Evolutionary conservation across 2,888 invertebrate species (phyloP).

Genomic region (Anticlea derivata): DNA sequence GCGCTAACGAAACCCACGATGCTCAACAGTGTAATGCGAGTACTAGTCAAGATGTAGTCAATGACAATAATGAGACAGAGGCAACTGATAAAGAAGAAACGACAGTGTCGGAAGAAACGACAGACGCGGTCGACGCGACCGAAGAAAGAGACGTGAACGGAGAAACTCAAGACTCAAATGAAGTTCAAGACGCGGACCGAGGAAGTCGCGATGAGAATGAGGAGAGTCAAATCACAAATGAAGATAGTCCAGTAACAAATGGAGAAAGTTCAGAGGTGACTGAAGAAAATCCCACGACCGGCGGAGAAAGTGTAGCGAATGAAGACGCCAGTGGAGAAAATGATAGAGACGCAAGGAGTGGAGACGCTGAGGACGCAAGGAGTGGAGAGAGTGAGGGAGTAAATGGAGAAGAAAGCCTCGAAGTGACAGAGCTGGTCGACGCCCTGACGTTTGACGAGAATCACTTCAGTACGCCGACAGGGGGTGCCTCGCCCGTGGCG

Average conservation of each 20-base stretch:
- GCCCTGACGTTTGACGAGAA: constrained; percentile 76
- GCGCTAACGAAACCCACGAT: constrained; percentile 60
- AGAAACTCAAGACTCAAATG: constrained; percentile 30
- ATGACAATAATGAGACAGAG: constrained; percentile 26
- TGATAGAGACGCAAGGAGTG: constrained; percentile 3
- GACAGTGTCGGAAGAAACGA: constrained; percentile 23
- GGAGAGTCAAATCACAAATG: constrained; percentile 7
- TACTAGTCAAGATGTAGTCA: constrained; percentile 54
- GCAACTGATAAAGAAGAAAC: constrained; percentile 17
- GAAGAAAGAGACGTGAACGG: constrained; percentile 32
- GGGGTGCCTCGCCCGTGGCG: constrained; percentile 57
- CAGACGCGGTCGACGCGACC: constrained; percentile 26
- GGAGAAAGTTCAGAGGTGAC: constrained; percentile 10
- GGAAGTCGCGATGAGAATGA: constrained; percentile 22
- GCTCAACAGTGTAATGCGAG: constrained; percentile 57
- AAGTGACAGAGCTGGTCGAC: constrained; percentile 39
- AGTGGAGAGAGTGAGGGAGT: not conserved
- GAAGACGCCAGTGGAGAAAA: not conserved
- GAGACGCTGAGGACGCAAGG: not conserved
- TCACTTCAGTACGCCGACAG: constrained; percentile 78
- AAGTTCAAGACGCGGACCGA: constrained; percentile 17
- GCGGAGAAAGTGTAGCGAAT: not conserved
- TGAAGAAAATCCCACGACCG: constrained; percentile 5
- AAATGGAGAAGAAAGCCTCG: constrained; percentile 18
- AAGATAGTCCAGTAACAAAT: not conserved